Base-by-base conservation (phyloP, 2,888 invertebrate species). In the Yponomeuta malinellus region DNA sequence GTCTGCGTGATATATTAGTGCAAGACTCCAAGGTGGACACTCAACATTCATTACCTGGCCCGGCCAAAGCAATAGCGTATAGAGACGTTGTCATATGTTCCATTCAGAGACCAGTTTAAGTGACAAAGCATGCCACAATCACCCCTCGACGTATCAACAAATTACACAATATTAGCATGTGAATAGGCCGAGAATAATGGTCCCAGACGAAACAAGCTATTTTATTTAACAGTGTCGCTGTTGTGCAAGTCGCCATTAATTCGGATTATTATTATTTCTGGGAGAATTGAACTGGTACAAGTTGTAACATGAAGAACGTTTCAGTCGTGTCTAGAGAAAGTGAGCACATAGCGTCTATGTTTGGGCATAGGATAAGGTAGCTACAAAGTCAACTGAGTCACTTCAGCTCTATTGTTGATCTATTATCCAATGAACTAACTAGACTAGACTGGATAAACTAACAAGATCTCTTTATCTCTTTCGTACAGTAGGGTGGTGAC, bases 131-230 rank as follows among this genome's bases (percentile, higher is more conserved):
- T 82, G 89, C 89, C 89, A 85, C 90, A 90, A 90, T 88, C 84
- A 84, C 89, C 91, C 92, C 92, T 91, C 88, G 84, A 85, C 84
- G 78, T 84, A 90, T 89, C 89, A 90, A 90, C 90, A 92, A 92
- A 92, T 91, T 91, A 91, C 86, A 91, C 87, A 87, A 79, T 73
- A 92, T 92, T 91, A 82, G 81, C 90, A 92, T 92, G 83, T 88
- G 79, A 91, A 92, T 59, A 86, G 63, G 74, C 74, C 72, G 77
- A 78, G 78, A 81, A 77, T 82, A 85, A 78, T 82, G 82, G 81
- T 79, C 80, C 76, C 74, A 78, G 79, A 83, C 83, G 84, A 88
- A 85, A 87, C 85, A 87, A 84, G 80, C 81, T 83, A 81, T 85
- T 85, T 82, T 85, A 84, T 86, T 84, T 84, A 86, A 86, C 81